Conservation (phyloP, 2,797 vertebrate genomes). For the Orestias chungarensis region DNA sequence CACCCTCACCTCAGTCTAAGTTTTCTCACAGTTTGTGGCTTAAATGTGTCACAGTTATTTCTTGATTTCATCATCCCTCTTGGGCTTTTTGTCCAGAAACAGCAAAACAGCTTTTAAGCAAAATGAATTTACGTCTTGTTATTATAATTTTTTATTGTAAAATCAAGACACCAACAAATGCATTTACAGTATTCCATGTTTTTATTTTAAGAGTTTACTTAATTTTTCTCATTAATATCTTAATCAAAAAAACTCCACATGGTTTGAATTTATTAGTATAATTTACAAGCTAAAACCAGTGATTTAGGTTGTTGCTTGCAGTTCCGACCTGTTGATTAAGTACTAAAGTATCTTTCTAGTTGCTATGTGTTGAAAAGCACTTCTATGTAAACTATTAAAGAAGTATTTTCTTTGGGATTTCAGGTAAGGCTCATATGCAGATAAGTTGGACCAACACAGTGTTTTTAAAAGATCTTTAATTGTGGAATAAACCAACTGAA, state of each 20-base stretch:
- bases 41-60: neutral
- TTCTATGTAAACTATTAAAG: neutral
- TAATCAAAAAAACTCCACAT: neutral
- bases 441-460: no score
- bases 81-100: neutral
- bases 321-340: neutral
- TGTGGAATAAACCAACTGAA: neutral
- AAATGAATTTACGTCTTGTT: neutral
- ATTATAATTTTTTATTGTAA: neutral
- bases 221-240: neutral
- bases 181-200: neutral
- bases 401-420: neutral
- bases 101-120: neutral
- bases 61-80: conserved; percentile 3
- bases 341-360: neutral
- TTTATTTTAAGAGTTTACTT: neutral
- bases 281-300: neutral
- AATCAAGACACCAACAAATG: neutral
- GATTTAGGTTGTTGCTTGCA: neutral
- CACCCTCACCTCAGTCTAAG: neutral
- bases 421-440: neutral
- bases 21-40: conserved; percentile 5
- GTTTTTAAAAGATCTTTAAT: neutral
- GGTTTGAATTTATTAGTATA: neutral
- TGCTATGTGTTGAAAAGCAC: neutral